Conservation (phyloP, 2,113 vertebrate genomes). For the Lophius piscatorius region DNA sequence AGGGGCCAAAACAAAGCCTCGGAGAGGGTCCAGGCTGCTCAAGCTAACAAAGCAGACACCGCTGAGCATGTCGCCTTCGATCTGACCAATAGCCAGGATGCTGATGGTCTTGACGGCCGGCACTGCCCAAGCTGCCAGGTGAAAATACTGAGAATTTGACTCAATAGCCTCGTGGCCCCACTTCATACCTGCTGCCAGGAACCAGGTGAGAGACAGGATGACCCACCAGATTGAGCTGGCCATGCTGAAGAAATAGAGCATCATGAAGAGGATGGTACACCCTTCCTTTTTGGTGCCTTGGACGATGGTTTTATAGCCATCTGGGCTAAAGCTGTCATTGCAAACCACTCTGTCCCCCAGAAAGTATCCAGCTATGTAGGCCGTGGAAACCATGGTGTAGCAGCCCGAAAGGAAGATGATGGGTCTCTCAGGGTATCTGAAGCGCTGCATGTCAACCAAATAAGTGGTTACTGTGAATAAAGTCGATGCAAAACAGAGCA, state of each 20-base stretch:
- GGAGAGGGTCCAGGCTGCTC: conserved; percentile 90
- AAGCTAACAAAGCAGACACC: conserved; percentile 96
- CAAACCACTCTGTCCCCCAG: conserved; percentile 92
- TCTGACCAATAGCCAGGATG: conserved; percentile 95
- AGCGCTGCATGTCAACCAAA: conserved; percentile 97
- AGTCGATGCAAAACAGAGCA: conserved; percentile 94
- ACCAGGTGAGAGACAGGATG: conserved; percentile 97
- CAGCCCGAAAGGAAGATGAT: conserved; percentile 98
- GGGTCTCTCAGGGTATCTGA: conserved; percentile 94
- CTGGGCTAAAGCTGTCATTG: conserved; percentile 90
- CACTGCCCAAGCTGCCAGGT: conserved; percentile 96
- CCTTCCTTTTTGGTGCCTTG: conserved; percentile 98
- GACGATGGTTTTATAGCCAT: conserved; percentile 91
- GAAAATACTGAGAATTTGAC: conserved; percentile 97
- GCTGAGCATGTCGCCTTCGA: conserved; percentile 93
- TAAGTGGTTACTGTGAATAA: conserved; percentile 97
- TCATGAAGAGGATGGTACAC: conserved; percentile 99
- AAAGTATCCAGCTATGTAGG: conserved; percentile 96
- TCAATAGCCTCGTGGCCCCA: conserved; percentile 99
- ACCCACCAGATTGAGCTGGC: conserved; percentile 99
- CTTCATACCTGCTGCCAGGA: conserved; percentile 97
- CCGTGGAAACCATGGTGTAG: conserved; percentile 97
- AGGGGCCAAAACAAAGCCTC: conserved; percentile 93
- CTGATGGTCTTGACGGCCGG: conserved; percentile 96
- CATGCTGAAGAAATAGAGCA: conserved; percentile 99